These are phyloP conservation scores for Hystrix brachyura DNA, from an alignment of 2,113 vertebrate species.

Conservation along the genomic window DNA sequence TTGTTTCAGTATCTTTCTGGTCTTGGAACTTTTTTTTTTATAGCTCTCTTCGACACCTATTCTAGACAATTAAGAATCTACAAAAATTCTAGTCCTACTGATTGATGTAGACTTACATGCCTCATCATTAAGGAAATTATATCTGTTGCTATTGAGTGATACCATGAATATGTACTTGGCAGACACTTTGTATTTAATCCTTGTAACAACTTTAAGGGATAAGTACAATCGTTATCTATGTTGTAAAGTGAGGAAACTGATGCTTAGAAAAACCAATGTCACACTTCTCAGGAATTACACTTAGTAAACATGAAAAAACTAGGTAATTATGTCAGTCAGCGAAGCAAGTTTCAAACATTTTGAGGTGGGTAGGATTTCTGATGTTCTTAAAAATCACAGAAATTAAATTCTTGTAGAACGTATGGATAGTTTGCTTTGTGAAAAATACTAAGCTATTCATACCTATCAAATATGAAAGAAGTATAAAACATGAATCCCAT, in stretches of 20 bases:
- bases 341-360: neutral
- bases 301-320: neutral
- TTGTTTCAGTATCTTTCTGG: neutral
- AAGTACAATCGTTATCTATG: neutral
- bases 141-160: neutral
- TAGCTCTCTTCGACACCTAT: neutral
- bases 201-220: neutral
- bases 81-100: neutral
- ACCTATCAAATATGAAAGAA: neutral
- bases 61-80: neutral
- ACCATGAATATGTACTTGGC: neutral
- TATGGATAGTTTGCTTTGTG: neutral
- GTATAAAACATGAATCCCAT: neutral
- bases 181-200: neutral
- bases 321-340: neutral
- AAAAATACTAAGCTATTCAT: neutral
- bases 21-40: neutral
- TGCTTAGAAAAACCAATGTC: slow-evolving; percentile 37
- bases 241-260: neutral
- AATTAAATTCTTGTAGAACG: slow-evolving; percentile 1
- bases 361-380: neutral
- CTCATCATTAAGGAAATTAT: neutral
- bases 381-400: slow-evolving; percentile 5
- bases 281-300: neutral
- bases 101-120: neutral